Evolutionary conservation across 2,888 invertebrate genomes (phyloP).

Genomic region (Ophioninae sp.): DNA sequence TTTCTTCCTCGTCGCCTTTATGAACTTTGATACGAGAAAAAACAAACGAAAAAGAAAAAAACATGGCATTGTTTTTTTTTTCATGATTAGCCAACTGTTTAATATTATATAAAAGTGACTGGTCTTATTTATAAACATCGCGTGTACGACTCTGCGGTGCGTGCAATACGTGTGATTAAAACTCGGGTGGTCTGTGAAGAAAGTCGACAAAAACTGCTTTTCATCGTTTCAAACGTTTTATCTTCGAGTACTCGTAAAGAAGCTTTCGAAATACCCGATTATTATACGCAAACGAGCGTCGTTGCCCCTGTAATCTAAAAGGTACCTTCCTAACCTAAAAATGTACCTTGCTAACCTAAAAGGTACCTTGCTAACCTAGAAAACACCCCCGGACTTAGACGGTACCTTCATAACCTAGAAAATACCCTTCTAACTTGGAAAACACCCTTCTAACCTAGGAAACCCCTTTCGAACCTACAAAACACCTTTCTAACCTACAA

Average conservation of each 20-base stretch:
- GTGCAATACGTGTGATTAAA: background rate
- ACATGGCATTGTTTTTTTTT: background rate
- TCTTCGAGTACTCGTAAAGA: background rate
- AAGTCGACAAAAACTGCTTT: background rate
- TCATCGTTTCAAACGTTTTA: background rate
- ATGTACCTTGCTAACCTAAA: background rate
- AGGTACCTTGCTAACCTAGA: background rate
- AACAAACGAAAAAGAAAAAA: constrained; percentile 4
- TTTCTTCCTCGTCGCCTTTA: background rate
- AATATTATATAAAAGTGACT: constrained; percentile 2
- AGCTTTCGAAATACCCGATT: background rate
- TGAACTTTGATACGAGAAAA: background rate
- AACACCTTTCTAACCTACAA: too few relatives aligned
- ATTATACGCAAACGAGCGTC: background rate
- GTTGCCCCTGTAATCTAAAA: too few relatives aligned
- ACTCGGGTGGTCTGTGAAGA: background rate
- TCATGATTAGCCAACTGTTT: background rate
- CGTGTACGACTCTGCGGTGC: background rate
- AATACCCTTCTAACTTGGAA: background rate
- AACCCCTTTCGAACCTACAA: too few relatives aligned
- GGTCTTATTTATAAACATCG: background rate
- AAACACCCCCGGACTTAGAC: too few relatives aligned
- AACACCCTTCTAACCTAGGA: too few relatives aligned
- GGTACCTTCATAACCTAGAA: background rate
- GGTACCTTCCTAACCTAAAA: background rate